Base-by-base conservation (phyloP, 2,113 vertebrate genomes). In the Cottus gobio region DNA sequence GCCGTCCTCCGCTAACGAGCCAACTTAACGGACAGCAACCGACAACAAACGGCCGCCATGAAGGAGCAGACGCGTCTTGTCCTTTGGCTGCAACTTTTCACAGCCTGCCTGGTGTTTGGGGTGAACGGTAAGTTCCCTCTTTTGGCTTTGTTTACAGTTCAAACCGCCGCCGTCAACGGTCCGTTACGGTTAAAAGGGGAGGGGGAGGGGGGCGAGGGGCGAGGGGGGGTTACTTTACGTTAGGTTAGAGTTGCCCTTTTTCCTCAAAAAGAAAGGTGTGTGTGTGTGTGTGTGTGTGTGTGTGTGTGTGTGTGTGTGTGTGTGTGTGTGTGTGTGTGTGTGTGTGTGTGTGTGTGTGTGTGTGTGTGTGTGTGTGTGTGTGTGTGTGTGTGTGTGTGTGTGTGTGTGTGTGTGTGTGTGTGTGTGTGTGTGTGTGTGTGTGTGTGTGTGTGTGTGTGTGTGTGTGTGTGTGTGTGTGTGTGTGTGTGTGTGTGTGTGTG, bases 101-200 rank as follows among this genome's bases (percentile, higher is more conserved):
- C 87, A 3, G 84, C 73, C 16, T 89, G 73, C 12, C 75, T 94
- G 73, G 70, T 94, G 67, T 62, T 85, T 24, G 87, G 48, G 26
- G 94, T 79, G 69, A 88, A 82, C 60, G 93, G 93, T 95, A 83
- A 93, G 93, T 92, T 76, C 18, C 7, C 52, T 26, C 9, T 68
- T 73, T 44, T 50, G 24, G 48, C 64, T 73, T 80, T 84, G 68
- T 91, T 87, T 65, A 79, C 83, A 77, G 48, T 83, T 80, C 3
- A 67, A 54, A 70, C 34, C 28, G 44, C 20, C 22, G 57, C 75
- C 22, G 67, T 76, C 52, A 31, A n/a, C 48, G 39, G 54, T 71
- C 65, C 30, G 54, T 52, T 34, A 44, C 5, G 24, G 37, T 15
- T 15, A 3, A 24, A 22, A 7, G 3, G 39, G 39, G 39, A 3